These are phyloP conservation scores for Tinea trinotella DNA, from an alignment of 2,888 invertebrate species.

Conservation along the genomic window DNA sequence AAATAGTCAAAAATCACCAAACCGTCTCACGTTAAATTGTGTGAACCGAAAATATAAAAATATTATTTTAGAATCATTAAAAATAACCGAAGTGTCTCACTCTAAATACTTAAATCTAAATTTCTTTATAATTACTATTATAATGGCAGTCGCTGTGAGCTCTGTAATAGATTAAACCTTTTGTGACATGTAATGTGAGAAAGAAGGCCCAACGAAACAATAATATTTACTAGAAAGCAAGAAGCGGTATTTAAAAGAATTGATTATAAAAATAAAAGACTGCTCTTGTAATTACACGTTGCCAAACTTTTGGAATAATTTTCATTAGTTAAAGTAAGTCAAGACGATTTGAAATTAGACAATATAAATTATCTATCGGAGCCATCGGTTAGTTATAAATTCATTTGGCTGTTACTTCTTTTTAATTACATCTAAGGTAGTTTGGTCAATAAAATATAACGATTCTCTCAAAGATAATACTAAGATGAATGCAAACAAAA, in stretches of 20 bases:
- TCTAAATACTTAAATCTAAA: conserved; percentile 26
- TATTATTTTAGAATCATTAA: conserved; percentile 31
- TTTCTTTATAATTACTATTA: conserved; percentile 32
- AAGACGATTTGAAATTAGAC: conserved; percentile 6
- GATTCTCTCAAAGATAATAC: conserved; percentile 12
- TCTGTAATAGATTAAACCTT: conserved; percentile 17
- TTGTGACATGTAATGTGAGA: conserved; percentile 30
- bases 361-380: conserved; percentile 40
- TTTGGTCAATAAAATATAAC: conserved; percentile 3
- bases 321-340: conserved; percentile 1
- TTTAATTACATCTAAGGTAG: conserved; percentile 4
- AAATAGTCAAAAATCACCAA: conserved; percentile 32
- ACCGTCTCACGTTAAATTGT: conserved; percentile 32
- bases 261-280: background rate
- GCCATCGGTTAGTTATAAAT: conserved; percentile 28
- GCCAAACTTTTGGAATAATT: background rate
- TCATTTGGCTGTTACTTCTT: conserved; percentile 10
- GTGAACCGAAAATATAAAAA: conserved; percentile 35
- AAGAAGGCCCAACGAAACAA: conserved; percentile 21
- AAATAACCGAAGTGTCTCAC: conserved; percentile 28
- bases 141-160: conserved; percentile 22
- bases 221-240: conserved; percentile 15
- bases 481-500: background rate
- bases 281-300: background rate
- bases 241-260: background rate